Conservation (phyloP, 2,888 invertebrate genomes). For the Linnaemya vulpina region DNA sequence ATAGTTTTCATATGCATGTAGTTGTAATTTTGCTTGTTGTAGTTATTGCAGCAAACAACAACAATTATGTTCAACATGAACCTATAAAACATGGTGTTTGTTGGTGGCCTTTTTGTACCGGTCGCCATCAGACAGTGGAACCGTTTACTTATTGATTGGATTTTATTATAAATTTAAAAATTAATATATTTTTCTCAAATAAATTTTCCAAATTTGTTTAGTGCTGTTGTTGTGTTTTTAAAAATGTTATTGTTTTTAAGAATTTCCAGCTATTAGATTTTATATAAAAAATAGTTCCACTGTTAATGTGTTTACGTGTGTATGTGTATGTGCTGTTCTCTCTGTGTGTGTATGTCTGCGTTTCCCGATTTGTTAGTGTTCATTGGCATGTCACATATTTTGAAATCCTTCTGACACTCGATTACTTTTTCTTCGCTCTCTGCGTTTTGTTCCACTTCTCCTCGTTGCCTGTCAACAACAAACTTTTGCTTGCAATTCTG, state of each 20-base stretch:
- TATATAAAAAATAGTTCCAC: conserved; percentile 7
- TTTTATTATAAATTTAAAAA: too few relatives aligned
- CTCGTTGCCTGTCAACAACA: conserved; percentile 56
- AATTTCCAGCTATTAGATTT: not conserved
- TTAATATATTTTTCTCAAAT: too few relatives aligned
- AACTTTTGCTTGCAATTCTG: conserved; percentile 31
- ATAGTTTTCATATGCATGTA: conserved; percentile 43
- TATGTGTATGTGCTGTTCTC: not conserved
- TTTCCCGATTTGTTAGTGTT: conserved; percentile 34
- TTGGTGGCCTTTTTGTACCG: not conserved
- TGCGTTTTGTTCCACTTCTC: conserved; percentile 20
- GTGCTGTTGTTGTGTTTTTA: too few relatives aligned
- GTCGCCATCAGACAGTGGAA: conserved; percentile 30
- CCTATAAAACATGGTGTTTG: conserved; percentile 28
- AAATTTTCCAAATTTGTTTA: too few relatives aligned
- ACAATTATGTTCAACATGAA: conserved; percentile 1
- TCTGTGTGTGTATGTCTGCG: not conserved
- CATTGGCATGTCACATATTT: conserved; percentile 63
- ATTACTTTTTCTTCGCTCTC: conserved; percentile 43
- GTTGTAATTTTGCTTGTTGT: conserved; percentile 23
- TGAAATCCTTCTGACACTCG: conserved; percentile 68
- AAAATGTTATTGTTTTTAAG: too few relatives aligned
- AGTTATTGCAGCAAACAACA: conserved; percentile 18
- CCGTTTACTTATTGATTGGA: too few relatives aligned
- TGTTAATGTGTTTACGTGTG: not conserved